These are phyloP conservation scores for Epinotia bilunana DNA, from an alignment of 2,888 invertebrate genomes.

Conservation along the genomic window DNA sequence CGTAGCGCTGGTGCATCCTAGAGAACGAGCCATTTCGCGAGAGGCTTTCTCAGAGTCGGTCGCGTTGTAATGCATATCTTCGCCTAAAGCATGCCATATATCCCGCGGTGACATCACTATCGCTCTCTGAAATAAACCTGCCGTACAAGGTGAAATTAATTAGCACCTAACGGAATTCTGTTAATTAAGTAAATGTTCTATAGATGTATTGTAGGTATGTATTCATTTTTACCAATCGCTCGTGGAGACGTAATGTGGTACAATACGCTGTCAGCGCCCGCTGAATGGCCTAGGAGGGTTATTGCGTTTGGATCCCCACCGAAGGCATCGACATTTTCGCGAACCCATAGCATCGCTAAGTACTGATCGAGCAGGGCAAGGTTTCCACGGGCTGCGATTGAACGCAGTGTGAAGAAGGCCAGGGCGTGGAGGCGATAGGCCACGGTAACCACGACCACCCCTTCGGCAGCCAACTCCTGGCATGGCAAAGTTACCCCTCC, in stretches of 20 bases:
- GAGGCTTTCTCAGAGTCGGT: slow-evolving; percentile 77
- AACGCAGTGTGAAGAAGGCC: slow-evolving; percentile 86
- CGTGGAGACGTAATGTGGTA: slow-evolving; percentile 88
- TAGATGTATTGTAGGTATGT: neutral
- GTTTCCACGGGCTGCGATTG: slow-evolving; percentile 89
- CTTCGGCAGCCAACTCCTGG: slow-evolving; percentile 89
- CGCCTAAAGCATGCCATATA: slow-evolving; percentile 70
- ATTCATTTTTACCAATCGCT: slow-evolving; percentile 80
- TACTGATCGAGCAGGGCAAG: slow-evolving; percentile 94
- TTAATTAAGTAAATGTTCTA: neutral
- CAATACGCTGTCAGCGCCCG: slow-evolving; percentile 89
- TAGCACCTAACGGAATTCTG: neutral
- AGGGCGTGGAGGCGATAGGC: slow-evolving; percentile 89
- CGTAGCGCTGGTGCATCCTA: slow-evolving; percentile 81
- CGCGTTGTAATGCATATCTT: slow-evolving; percentile 55
- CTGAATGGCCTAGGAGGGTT: slow-evolving; percentile 93
- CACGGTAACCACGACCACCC: slow-evolving; percentile 88
- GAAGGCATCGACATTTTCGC: slow-evolving; percentile 90
- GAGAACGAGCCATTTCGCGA: slow-evolving; percentile 81
- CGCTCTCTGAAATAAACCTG: slow-evolving; percentile 86
- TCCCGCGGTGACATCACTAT: slow-evolving; percentile 87
- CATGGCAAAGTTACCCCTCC: slow-evolving; percentile 85
- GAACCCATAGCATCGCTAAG: slow-evolving; percentile 90
- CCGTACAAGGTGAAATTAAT: slow-evolving; percentile 47
- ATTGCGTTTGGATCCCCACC: slow-evolving; percentile 91